Evolutionary conservation across 2,797 vertebrate species (phyloP).

Genomic region (Hyperoplus immaculatus): DNA sequence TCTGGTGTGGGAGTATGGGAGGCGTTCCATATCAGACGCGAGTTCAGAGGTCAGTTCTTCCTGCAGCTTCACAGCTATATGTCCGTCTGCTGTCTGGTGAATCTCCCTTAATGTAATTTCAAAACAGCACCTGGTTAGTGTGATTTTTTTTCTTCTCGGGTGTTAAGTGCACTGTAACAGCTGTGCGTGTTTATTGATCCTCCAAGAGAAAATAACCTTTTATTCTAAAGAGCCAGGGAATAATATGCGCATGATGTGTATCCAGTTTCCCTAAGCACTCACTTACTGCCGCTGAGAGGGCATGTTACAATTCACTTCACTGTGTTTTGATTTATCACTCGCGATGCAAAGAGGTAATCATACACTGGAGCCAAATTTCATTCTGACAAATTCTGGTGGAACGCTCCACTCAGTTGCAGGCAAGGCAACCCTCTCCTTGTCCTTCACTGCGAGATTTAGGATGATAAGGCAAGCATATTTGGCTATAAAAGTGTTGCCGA

Average conservation of each 20-base stretch:
- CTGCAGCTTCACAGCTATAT: slow-evolving; percentile 35
- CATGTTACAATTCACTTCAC: slow-evolving; percentile 9
- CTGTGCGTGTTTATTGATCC: background rate
- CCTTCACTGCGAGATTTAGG: slow-evolving; percentile 13
- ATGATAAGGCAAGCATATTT: slow-evolving; percentile 16
- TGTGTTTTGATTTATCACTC: slow-evolving; percentile 23
- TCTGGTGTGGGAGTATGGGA: slow-evolving; percentile 38
- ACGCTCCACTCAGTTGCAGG: background rate
- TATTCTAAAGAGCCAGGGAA: slow-evolving; percentile 4
- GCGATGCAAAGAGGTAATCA: background rate
- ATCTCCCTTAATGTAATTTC: background rate
- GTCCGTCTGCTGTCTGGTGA: slow-evolving; percentile 5
- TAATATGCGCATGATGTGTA: background rate
- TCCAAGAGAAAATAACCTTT: background rate
- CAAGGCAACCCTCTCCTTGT: background rate
- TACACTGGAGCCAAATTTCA: slow-evolving; percentile 23
- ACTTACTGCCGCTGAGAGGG: background rate
- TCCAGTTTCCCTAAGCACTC: slow-evolving; percentile 8
- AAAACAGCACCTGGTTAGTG: background rate
- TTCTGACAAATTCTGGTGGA: slow-evolving; percentile 24
- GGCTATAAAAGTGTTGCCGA: background rate
- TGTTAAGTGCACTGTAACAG: background rate
- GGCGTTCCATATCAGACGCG: slow-evolving; percentile 45
- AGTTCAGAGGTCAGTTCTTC: slow-evolving; percentile 64
- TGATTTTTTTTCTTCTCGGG: background rate